phyloP scores from a whole-genome alignment of 1,140 invertebrate species.

The Macrocentrus cingulum region DNA sequence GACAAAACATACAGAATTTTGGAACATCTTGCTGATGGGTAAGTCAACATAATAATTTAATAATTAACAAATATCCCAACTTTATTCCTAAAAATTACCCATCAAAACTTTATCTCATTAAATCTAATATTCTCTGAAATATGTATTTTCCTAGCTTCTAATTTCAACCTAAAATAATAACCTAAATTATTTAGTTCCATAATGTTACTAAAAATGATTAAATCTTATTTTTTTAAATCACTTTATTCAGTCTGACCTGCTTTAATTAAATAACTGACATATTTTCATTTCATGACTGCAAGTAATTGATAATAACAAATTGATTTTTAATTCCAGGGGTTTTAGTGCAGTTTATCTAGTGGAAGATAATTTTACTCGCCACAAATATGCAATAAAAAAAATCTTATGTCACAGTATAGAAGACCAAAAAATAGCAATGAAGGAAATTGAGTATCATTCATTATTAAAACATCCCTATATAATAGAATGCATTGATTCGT shows the following conservation, averaged over 20 bases:
- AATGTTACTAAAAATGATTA: too few relatives aligned
- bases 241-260: too few relatives aligned
- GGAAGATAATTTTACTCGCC: conserved; percentile 71
- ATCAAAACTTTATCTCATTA: too few relatives aligned
- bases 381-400: conserved; percentile 78
- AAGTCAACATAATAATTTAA: conserved; percentile 43
- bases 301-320: too few relatives aligned
- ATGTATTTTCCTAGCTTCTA: too few relatives aligned
- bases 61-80: neutral
- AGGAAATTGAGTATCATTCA: conserved; percentile 77
- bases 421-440: conserved; percentile 73
- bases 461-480: conserved; percentile 75
- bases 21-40: conserved; percentile 79
- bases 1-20: conserved; percentile 69
- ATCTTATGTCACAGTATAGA: conserved; percentile 79
- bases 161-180: too few relatives aligned
- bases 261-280: too few relatives aligned
- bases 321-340: conserved; percentile 68
- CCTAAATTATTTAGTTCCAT: too few relatives aligned
- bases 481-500: conserved; percentile 75
- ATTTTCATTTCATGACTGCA: too few relatives aligned
- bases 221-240: too few relatives aligned
- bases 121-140: too few relatives aligned
- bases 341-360: conserved; percentile 82
- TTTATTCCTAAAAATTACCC: neutral